Evolutionary conservation across 2,888 invertebrate species (phyloP), one percentile per base, ranked within the genome.

Genomic region (Bellardia pandia): DNA sequence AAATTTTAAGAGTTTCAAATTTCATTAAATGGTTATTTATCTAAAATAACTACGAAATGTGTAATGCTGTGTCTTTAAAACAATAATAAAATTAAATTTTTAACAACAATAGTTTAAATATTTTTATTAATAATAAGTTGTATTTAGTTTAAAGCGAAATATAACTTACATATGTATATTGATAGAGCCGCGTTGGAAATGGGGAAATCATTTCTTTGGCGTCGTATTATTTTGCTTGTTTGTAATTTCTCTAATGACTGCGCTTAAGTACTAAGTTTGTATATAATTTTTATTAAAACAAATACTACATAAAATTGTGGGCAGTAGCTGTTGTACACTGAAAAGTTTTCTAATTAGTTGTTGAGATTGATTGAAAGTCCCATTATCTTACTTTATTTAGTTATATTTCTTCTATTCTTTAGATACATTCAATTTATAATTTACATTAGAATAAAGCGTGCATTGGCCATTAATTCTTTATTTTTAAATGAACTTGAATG

Each of bases 231-330:
- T n/a, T 53, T 74, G 64, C 56, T 30, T 60, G 53, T 37, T 3
- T 53, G 8, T 72, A 64, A 72, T 72, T 72, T 62, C 62, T 72
- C 62, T 72, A 72, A 72, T 80, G 62, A 64, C 51, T 71, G 48
- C 40, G 48, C 40, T n/a, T 84, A 71, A 45, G 14, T 62, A 45
- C 11, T 68, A 62, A 79, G 9, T 62, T 9, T 23, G 9, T 81
- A 23, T 23, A 23, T 23, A 23, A 23, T 56, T 3, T 33, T 48
- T 42, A 58, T 72, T 72, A 42, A 68, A 48, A 68, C 45, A 71
- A 69, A 71, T 51, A 53, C 23, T 23, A 23, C 1, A 23, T 23
- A 23, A 23, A 23, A 30, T 42, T 56, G 56, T 56, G 72, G 14
- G 37, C 23, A 23, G 23, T 23, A 23, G 23, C 23, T 23, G 16